Evolutionary conservation across 1,140 invertebrate species (phyloP), one percentile per base, ranked within the genome.

Genomic region (Geopemphigus sp.): DNA sequence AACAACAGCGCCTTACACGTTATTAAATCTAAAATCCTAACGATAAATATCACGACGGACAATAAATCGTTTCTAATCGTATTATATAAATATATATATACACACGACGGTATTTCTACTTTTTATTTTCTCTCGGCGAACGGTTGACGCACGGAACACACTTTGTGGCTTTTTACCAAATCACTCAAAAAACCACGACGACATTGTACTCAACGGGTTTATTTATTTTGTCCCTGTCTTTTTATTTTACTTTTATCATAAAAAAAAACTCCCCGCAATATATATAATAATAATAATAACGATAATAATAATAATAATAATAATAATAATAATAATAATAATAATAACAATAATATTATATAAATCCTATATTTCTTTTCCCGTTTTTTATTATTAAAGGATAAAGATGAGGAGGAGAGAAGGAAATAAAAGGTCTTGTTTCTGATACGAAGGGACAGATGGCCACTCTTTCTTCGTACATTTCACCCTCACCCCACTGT

Each of bases 381-480:
- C 11, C 53, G 53, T 54, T 56, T 59, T 70, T 61, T 72, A 54
- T 72, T 72, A 72, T 72, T 72, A 72, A 72, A 72, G 68, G 68
- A 72, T 72, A 39, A 39, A 39, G 32, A 39, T 54, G 68, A 24
- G 19, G 47, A 24, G 53, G 12, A 29, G 10, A 72, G 29, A 8
- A 19, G 39, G 29, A 29, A 72, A 72, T 72, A 72, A 72, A 54
- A 72, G 17, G 50, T 53, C 50, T 54, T 72, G 68, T 72, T 72
- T 72, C 24, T 72, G 47, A 72, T 72, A 54, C 53, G 68, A 72
- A n/a, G 47, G 68, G 66, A 70, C 66, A 29, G 68, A 72, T 72
- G 45, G 66, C 45, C 14, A 70, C 26, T 72, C 50, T 54, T 32
- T 29, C 17, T 11, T 29, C 24, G n/a, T 14, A 0, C 24, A 24